These are phyloP conservation scores for Strix occidentalis DNA, from an alignment of 2,797 vertebrate species.

Conservation along the genomic window DNA sequence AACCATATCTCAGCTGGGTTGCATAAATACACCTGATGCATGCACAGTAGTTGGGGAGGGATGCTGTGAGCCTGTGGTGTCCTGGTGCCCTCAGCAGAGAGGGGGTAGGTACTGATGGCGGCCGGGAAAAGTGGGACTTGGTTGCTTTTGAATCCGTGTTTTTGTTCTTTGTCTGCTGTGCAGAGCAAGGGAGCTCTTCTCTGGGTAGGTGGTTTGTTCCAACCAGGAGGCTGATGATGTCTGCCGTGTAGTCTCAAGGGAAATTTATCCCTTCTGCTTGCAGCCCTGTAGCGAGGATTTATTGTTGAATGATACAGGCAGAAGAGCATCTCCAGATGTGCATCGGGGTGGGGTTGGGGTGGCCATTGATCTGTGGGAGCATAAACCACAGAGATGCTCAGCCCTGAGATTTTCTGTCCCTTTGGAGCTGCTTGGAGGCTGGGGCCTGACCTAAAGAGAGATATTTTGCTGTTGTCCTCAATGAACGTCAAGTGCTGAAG, in stretches of 20 bases:
- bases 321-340: not conserved
- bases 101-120: not conserved
- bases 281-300: not conserved
- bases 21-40: accelerated
- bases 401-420: not conserved
- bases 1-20: not conserved
- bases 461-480: not conserved
- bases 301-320: not conserved
- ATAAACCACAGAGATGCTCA: not conserved
- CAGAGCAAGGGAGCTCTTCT: not conserved
- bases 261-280: not conserved
- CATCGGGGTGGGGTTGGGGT: accelerated
- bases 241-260: not conserved
- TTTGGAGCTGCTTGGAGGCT: not conserved
- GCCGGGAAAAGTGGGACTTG: not conserved
- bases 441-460: not conserved
- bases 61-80: not conserved
- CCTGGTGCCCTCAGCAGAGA: not conserved
- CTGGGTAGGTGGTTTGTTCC: not conserved
- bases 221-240: not conserved
- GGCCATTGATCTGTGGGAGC: not conserved
- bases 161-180: not conserved
- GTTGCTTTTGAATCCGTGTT: not conserved
- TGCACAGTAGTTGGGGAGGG: accelerated
- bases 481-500: not conserved